Evolutionary conservation across 2,797 vertebrate genomes (phyloP), one percentile per base, ranked within the genome.

Genomic region (Gallinago solitaria): DNA sequence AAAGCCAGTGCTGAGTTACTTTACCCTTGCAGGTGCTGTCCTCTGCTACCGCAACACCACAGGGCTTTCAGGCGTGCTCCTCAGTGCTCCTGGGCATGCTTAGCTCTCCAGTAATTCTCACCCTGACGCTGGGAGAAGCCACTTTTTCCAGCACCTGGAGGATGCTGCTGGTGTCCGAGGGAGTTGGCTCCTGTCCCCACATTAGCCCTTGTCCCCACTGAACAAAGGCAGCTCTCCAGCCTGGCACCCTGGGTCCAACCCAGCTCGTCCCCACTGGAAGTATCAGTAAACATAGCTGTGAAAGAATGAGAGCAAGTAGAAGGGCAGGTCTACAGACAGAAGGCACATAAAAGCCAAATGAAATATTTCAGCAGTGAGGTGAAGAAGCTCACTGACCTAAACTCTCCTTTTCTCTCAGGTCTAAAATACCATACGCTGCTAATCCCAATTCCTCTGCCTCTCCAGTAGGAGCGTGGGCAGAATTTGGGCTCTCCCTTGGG

Each of bases 161-260:
- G 23, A 54, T 48, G 41, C 19, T 65, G 9, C 39, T 1, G 1
- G 11, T 32, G 9, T 45, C 75, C 0, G 0, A 67, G 16, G 19
- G 25, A 45, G n/a, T 71, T 59, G 53, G 32, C 7, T 4, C 8
- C 9, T 32, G 16, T 48, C 30, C 41, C 50, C 54, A 60, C 11
- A 0, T 61, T n/a, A 78, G 47, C 35, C 16, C 19, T 20, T 33
- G 45, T 37, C 37, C 25, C 30, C 30, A 19, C 11, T 41, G 53
- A 61, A 25, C 24, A 83, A n/a, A 68, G 24, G 33, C 30, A n/a
- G 24, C 27, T 45, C 53, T 69, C 37, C 39, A 60, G 50, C 14
- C 67, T 53, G 45, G 11, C 28, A 70, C 8, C 20, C 18, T 20
- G 21, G 24, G 74, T 70, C 51, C 63, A 45, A 41, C 7, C 9